Percentiles rank a stretch among this genome's conserved stretches.
Conservation (phyloP, 2,113 vertebrate genomes). For the Tringa solitaria region DNA sequence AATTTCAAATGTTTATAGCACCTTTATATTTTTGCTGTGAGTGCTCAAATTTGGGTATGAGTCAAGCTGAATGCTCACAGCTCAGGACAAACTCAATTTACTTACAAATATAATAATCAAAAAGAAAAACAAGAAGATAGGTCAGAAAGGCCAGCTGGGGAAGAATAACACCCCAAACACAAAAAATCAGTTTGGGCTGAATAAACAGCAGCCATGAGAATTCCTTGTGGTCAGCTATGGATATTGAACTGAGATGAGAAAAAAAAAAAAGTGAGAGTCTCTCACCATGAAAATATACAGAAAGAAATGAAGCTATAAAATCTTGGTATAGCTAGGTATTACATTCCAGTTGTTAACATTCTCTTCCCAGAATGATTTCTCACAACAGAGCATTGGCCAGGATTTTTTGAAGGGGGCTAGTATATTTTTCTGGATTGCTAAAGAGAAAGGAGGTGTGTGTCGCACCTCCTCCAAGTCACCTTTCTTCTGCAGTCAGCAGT, state of each 20-base stretch:
- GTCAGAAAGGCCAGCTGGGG: neutral
- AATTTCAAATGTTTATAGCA: constrained; percentile 50
- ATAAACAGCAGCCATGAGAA: neutral
- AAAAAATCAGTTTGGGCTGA: neutral
- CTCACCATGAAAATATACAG: neutral
- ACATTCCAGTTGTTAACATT: neutral
- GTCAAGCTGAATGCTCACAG: neutral
- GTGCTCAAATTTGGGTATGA: constrained; percentile 24
- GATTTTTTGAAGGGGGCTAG: neutral
- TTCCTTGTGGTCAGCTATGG: neutral
- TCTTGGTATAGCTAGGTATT: neutral
- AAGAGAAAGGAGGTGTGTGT: neutral
- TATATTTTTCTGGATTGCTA: neutral
- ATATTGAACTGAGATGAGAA: neutral
- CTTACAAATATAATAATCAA: neutral
- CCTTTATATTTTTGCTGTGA: constrained; percentile 50
- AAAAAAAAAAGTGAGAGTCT: neutral
- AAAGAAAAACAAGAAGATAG: constrained; percentile 6
- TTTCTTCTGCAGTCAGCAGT: neutral
- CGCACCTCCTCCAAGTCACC: neutral
- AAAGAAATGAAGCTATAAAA: neutral
- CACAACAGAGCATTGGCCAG: neutral
- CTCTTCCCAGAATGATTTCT: neutral
- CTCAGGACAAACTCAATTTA: neutral
- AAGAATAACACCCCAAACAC: neutral